Percentiles rank a stretch among this genome's conserved stretches.
Conservation (phyloP, 2,113 vertebrate species). For the Rissa tridactyla region DNA sequence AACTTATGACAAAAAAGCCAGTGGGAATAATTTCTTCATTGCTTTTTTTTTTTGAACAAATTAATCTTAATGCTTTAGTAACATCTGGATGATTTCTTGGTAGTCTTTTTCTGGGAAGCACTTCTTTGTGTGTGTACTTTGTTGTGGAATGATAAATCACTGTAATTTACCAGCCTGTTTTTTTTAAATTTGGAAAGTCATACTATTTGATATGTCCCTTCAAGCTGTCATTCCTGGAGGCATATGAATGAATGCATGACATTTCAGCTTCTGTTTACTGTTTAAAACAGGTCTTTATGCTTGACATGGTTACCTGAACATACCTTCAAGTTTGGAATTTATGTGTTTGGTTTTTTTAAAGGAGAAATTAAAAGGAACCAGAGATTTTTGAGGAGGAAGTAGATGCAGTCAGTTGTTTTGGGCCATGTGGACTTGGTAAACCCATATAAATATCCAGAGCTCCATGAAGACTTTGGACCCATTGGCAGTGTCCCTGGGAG, state of each 20-base stretch:
- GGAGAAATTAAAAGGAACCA: not conserved
- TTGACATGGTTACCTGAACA: not conserved
- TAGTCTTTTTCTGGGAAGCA: constrained; percentile 1
- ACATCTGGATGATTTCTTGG: constrained; percentile 37
- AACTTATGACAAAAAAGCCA: not conserved
- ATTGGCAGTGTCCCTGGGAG: not conserved
- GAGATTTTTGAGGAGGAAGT: not conserved
- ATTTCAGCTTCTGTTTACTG: constrained; percentile 48
- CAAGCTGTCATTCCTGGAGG: constrained; percentile 33
- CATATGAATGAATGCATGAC: constrained; percentile 21
- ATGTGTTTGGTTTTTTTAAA: not conserved
- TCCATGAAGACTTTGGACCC: not conserved
- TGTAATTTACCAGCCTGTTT: constrained; percentile 5
- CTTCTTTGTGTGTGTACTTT: not conserved
- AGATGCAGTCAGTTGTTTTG: not conserved
- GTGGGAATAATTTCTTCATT: not conserved
- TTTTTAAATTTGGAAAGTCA: constrained; percentile 1
- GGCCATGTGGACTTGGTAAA: not conserved
- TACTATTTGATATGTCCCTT: not conserved
- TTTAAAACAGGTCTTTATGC: not conserved
- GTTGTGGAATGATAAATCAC: constrained; percentile 39
- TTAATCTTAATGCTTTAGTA: constrained; percentile 12
- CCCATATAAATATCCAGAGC: not conserved
- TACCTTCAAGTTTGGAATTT: not conserved
- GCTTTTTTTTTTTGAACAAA: not conserved